Evolutionary conservation across 2,888 invertebrate species (phyloP).

Genomic region (Athetis lepigone): DNA sequence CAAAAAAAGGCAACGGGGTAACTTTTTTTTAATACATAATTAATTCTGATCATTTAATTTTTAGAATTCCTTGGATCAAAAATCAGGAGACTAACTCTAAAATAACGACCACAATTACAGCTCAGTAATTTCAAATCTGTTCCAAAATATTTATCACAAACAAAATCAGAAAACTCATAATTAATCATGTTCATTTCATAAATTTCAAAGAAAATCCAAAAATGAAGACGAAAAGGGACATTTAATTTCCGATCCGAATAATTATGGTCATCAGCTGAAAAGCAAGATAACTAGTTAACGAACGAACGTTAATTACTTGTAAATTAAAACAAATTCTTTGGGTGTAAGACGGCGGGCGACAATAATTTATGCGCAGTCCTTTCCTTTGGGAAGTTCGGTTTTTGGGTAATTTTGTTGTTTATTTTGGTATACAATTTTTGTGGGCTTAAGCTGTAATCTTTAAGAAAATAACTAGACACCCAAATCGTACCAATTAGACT

Average conservation of each 20-base stretch:
- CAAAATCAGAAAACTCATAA: conserved; percentile 16
- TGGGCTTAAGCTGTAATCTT: too few species aligned
- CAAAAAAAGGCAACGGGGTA: too few species aligned
- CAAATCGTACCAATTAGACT: too few species aligned
- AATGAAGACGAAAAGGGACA: conserved; percentile 37
- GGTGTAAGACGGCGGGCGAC: conserved; percentile 37
- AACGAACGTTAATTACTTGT: conserved; percentile 63
- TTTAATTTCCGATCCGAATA: conserved; percentile 64
- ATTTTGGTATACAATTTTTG: too few species aligned
- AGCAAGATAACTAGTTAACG: conserved; percentile 53
- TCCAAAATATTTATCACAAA: not conserved
- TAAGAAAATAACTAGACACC: too few species aligned
- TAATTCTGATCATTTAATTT: too few species aligned
- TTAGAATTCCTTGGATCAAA: too few species aligned
- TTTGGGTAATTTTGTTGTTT: conserved; percentile 14
- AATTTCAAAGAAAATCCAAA: conserved; percentile 35
- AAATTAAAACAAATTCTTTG: conserved; percentile 64
- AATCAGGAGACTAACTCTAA: too few species aligned
- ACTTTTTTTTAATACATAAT: too few species aligned
- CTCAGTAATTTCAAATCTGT: not conserved
- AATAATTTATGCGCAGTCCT: conserved; percentile 52
- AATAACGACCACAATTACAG: not conserved
- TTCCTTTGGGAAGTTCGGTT: conserved; percentile 19
- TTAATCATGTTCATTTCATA: conserved; percentile 49
- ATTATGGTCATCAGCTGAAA: conserved; percentile 60